Percentiles rank a stretch among this genome's conserved stretches.
These are phyloP conservation scores for Drosophila kikkawai DNA, from an alignment of 1,140 invertebrate species.

Conservation along the genomic window DNA sequence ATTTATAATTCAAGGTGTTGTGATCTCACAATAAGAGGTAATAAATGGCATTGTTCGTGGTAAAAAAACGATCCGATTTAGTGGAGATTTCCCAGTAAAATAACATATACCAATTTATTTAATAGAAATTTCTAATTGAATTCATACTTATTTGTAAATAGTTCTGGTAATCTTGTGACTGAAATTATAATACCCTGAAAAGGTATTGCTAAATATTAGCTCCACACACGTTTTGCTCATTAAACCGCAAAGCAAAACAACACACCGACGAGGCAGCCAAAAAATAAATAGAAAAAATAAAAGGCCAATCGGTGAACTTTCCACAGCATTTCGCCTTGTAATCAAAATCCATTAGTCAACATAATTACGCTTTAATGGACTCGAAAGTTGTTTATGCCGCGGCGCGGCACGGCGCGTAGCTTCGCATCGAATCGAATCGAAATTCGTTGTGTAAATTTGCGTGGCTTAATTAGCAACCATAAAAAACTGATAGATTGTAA, in stretches of 20 bases:
- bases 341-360: constrained; percentile 63
- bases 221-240: constrained; percentile 58
- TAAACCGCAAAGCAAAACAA: constrained; percentile 36
- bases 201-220: constrained; percentile 1
- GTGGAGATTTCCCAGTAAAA: not conserved
- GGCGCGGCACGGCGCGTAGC: constrained; percentile 1
- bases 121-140: not conserved
- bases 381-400: constrained; percentile 49
- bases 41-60: not conserved
- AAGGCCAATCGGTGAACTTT: constrained; percentile 57
- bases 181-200: not conserved
- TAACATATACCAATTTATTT: not conserved
- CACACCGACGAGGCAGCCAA: constrained; percentile 5
- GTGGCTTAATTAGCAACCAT: constrained; percentile 54
- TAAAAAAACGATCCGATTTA: not conserved
- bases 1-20: not conserved
- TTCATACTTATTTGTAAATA: not conserved
- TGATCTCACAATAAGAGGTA: not conserved
- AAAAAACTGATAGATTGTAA: constrained; percentile 57
- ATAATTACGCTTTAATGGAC: constrained; percentile 68
- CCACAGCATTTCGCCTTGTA: constrained; percentile 47
- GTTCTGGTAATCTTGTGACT: not conserved
- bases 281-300: constrained; percentile 3
- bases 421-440: constrained; percentile 15
- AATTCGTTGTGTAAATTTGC: constrained; percentile 44